Evolutionary conservation across 2,113 vertebrate species (phyloP).

Genomic region (Protobothrops mucrosquamatus): DNA sequence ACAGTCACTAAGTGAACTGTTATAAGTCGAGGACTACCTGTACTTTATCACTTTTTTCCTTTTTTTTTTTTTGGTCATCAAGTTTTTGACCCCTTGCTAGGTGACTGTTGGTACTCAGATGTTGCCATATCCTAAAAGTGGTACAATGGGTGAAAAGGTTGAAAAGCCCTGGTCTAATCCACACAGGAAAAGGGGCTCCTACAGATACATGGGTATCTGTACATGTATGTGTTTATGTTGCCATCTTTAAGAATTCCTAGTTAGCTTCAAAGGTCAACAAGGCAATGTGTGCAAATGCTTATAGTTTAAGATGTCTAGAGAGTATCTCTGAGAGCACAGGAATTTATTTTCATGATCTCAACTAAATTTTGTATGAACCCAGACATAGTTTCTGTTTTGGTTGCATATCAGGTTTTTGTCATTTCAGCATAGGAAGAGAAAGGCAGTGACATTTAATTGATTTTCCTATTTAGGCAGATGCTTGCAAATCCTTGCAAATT

Average conservation of each 20-base stretch:
- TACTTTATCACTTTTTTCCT: no score
- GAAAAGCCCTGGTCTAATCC: not conserved
- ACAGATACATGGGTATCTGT: not conserved
- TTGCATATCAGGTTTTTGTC: not conserved
- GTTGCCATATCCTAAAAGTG: no score
- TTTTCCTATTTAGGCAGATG: not conserved
- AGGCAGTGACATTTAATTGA: not conserved
- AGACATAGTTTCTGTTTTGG: not conserved
- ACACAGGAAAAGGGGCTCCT: not conserved
- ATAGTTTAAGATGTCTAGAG: not conserved
- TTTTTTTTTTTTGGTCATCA: no score
- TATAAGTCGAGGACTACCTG: no score
- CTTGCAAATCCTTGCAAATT: not conserved
- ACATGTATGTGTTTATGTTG: not conserved
- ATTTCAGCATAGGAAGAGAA: not conserved
- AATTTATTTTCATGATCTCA: not conserved
- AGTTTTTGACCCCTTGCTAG: no score
- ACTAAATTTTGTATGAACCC: not conserved
- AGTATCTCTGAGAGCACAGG: not conserved
- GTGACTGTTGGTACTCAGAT: no score
- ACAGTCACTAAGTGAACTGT: no score
- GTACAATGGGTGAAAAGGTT: no score
- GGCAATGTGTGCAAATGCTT: not conserved
- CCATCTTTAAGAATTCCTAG: not conserved
- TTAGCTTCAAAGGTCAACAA: not conserved